Conservation (phyloP, 2,888 invertebrate genomes). For the Pachymerium ferrugineum region DNA sequence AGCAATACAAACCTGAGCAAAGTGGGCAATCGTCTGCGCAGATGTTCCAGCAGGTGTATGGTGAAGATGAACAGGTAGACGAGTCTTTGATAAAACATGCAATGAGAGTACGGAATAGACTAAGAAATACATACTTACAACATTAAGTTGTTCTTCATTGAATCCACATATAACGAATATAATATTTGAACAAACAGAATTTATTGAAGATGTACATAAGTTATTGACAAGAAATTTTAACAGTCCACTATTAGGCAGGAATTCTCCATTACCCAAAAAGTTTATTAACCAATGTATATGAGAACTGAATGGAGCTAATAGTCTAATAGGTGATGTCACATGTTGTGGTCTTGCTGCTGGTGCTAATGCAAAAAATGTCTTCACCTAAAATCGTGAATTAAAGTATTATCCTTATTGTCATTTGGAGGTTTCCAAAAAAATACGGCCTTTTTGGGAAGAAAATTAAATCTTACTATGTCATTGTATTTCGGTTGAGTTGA, state of each 20-base stretch:
- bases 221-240: not conserved
- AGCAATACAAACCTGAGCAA: slow-evolving; percentile 59
- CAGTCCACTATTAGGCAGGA: not conserved
- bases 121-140: too few relatives aligned
- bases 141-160: not conserved
- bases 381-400: not conserved
- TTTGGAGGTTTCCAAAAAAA: too few relatives aligned
- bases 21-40: slow-evolving; percentile 66
- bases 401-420: not conserved
- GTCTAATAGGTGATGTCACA: not conserved
- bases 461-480: too few relatives aligned
- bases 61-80: slow-evolving; percentile 62
- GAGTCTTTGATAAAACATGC: slow-evolving; percentile 48
- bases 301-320: not conserved
- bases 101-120: too few relatives aligned
- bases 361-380: not conserved
- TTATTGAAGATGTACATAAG: not conserved
- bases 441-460: too few relatives aligned
- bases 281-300: not conserved
- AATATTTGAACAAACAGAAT: not conserved
- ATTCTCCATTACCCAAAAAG: not conserved
- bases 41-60: slow-evolving; percentile 72
- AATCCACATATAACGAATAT: not conserved
- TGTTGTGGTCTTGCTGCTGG: not conserved
- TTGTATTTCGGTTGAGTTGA: slow-evolving; percentile 40